Percentiles rank a stretch among this genome's conserved stretches.
These are phyloP conservation scores for Zaprionus inermis DNA, from an alignment of 1,140 invertebrate species.

Conservation along the genomic window DNA sequence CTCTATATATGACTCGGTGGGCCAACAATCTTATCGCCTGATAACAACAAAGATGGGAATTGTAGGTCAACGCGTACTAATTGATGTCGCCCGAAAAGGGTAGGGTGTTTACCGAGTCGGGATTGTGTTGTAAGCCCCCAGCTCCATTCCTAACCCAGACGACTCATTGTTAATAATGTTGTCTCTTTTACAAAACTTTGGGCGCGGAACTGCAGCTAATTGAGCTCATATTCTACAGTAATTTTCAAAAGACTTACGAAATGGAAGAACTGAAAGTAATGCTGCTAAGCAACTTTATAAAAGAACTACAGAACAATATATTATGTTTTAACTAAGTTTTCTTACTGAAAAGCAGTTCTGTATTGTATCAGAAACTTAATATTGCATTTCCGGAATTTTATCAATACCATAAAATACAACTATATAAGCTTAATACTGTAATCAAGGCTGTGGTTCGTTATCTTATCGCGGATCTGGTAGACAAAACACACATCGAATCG, in stretches of 20 bases:
- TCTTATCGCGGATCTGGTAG: constrained; percentile 9
- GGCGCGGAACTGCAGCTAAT: constrained; percentile 26
- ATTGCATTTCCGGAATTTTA: neutral
- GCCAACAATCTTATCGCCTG: constrained; percentile 65
- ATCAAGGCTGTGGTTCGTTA: constrained; percentile 13
- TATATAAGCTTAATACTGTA: constrained; percentile 14
- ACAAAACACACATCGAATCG: constrained; percentile 17
- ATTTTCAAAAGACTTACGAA: neutral
- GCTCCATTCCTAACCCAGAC: neutral
- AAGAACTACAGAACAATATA: neutral
- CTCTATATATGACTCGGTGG: constrained; percentile 20
- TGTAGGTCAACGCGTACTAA: constrained; percentile 63
- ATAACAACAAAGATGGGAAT: constrained; percentile 55
- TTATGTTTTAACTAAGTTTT: neutral
- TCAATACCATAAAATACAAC: neutral
- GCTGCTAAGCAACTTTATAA: neutral
- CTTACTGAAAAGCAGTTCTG: neutral
- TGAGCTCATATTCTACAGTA: neutral
- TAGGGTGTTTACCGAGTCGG: neutral
- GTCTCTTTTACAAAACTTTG: neutral
- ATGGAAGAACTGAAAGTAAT: neutral
- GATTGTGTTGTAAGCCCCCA: neutral
- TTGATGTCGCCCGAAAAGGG: constrained; percentile 40
- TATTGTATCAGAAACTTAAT: neutral
- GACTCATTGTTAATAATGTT: constrained; percentile 20